Base-by-base conservation (phyloP, 2,888 invertebrate genomes). In the Alviniconcha strummeri region DNA sequence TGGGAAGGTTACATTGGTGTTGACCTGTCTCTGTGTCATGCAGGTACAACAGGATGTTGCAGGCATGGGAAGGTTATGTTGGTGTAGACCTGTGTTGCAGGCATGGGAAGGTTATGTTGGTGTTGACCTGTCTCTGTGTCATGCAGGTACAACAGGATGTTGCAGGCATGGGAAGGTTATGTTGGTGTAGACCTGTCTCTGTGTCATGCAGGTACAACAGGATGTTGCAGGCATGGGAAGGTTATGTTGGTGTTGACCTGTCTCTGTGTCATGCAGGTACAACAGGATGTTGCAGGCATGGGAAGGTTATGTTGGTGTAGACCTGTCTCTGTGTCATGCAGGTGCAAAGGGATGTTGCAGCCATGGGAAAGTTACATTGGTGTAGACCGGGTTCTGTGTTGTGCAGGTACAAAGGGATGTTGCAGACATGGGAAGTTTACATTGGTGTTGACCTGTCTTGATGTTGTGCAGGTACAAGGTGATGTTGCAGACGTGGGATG, bases 401-500 rank as follows among this genome's bases (percentile, higher is more conserved):
- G 15, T 64, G 15, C 64, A 4, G 64, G 64, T 64, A 9, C 64
- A 64, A 64, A 64, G 64, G 9, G 64, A 64, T 64, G 64, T 15
- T 64, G 15, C 64, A 64, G 64, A 64, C 4, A 4, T 64, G 64
- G 64, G 11, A 64, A 15, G 64, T 15, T 64, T 64, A 64, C 4
- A 4, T 15, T 13, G 64, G 64, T 64, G 64, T 64, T 64, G 64
- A 36, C 36, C 36, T 36, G 36, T 36, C 36, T 36, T 36, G 36
- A 36, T 36, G 36, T 36, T 36, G 13, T 86, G 1, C 83, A 92
- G 92, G 85, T 93, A 92, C 83, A 88, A 91, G 67, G 89, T 91
- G 5, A 93, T 93, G 92, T 83, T 88, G 83, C 85, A 88, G 52
- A 92, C 92, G 72, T 93, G 93, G 93, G 89, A 90, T 36, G 87